Evolutionary conservation across 2,113 vertebrate genomes (phyloP).

Genomic region (Gallinago undulata): DNA sequence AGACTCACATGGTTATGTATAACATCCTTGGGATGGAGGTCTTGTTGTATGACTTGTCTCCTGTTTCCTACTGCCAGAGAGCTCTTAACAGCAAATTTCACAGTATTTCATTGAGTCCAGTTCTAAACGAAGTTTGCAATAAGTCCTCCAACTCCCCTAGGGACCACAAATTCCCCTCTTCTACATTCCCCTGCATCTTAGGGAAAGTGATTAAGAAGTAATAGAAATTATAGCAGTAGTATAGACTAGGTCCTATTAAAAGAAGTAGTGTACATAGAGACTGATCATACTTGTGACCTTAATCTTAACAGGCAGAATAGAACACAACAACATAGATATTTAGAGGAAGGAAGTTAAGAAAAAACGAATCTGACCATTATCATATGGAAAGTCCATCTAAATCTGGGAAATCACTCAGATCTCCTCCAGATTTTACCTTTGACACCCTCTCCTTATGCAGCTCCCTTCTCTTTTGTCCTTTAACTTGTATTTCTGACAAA

Average conservation of each 20-base stretch:
- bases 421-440: neutral
- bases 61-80: neutral
- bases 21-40: neutral
- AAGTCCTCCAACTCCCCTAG: neutral
- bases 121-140: neutral
- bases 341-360: neutral
- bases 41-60: neutral
- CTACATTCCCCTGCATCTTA: neutral
- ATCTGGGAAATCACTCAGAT: neutral
- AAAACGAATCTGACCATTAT: neutral
- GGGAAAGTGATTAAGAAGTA: neutral
- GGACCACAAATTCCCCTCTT: neutral
- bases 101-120: neutral
- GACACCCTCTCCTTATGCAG: neutral
- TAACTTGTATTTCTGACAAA: neutral
- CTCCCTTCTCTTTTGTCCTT: neutral
- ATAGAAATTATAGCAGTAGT: neutral
- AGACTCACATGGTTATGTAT: fast-evolving
- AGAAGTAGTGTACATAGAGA: neutral
- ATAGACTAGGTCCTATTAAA: neutral
- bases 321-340: neutral
- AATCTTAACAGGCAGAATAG: neutral
- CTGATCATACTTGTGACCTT: neutral
- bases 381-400: neutral
- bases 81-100: neutral